phyloP scores from a whole-genome alignment of 1,140 invertebrate species.

The Mactra quadrangularis region DNA sequence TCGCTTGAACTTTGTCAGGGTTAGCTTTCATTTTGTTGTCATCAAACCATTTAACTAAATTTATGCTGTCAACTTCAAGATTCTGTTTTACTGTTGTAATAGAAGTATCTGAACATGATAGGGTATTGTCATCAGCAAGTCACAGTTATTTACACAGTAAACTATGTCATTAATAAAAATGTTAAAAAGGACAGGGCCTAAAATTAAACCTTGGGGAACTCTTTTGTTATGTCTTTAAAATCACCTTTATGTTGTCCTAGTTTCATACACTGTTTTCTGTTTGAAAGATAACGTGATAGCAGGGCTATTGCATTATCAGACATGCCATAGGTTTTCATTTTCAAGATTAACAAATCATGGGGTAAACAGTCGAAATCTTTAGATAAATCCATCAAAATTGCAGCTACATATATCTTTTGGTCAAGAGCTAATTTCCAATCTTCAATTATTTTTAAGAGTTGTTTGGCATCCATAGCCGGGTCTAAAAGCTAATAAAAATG shows the following conservation, averaged over 20 bases:
- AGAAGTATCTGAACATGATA: conserved; percentile 11
- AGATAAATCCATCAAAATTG: too few species aligned
- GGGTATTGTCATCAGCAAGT: neutral
- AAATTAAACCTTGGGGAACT: conserved; percentile 6
- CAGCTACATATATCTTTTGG: conserved; percentile 33
- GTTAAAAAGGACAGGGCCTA: conserved; percentile 1
- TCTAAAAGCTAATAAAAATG: conserved; percentile 38
- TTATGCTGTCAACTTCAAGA: neutral
- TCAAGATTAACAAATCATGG: conserved; percentile 11
- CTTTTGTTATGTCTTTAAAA: conserved; percentile 1
- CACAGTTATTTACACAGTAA: neutral
- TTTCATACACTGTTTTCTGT: too few species aligned
- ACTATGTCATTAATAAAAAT: conserved; percentile 43
- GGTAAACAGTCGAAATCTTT: conserved; percentile 52
- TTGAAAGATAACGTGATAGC: too few species aligned
- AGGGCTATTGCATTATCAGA: conserved; percentile 7
- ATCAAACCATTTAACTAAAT: conserved; percentile 7
- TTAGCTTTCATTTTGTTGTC: conserved; percentile 41
- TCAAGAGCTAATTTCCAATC: conserved; percentile 37
- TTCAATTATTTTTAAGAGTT: neutral
- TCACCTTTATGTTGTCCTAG: too few species aligned
- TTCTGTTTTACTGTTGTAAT: neutral
- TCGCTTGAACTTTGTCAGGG: conserved; percentile 19
- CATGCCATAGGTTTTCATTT: conserved; percentile 22
- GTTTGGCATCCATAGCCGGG: conserved; percentile 24